Evolutionary conservation across 2,888 invertebrate genomes (phyloP), one percentile per base, ranked within the genome.

Genomic region (Patella pellucida): DNA sequence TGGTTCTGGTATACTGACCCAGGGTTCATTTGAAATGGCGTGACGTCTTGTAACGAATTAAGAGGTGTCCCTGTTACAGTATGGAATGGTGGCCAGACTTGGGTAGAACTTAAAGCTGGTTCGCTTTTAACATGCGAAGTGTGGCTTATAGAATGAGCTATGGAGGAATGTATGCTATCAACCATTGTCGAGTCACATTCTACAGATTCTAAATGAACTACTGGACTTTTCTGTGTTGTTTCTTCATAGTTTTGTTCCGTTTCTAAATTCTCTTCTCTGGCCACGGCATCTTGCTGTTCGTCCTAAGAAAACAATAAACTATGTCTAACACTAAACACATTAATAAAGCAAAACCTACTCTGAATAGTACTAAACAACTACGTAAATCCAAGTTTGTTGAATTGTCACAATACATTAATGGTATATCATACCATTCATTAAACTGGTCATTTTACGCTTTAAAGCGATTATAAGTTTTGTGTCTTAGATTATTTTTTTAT

Each of bases 91-190:
- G 62, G 23, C 62, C 62, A 62, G 23, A 62, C 62, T 23, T 11
- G 19, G 62, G 62, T 23, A 62, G 19, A n/a, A 62, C 23, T 62
- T 62, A 62, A 12, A 23, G 19, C 62, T 62, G 62, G 62, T 23
- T 62, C 62, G 15, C 62, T 62, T 62, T 62, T 62, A 23, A 62
- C 15, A 23, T 12, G 19, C 12, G 62, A 23, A 23, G 19, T 62
- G 23, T 62, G 19, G 23, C 19, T 19, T 23, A 62, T 62, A 12
- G 62, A 23, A 62, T 62, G 62, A 23, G 23, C 62, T 19, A 62
- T 62, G 23, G 62, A 62, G 62, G 62, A 62, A 62, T 62, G 62
- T 62, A 62, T 62, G 14, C 23, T 62, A 62, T 62, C 62, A 12
- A 62, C 62, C 3, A 62, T 23, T 15, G 19, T 19, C 19, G 62